Percentiles rank a stretch among this genome's conserved stretches.
phyloP scores from a whole-genome alignment of 2,113 vertebrate species.

The Leuciscus idus region DNA sequence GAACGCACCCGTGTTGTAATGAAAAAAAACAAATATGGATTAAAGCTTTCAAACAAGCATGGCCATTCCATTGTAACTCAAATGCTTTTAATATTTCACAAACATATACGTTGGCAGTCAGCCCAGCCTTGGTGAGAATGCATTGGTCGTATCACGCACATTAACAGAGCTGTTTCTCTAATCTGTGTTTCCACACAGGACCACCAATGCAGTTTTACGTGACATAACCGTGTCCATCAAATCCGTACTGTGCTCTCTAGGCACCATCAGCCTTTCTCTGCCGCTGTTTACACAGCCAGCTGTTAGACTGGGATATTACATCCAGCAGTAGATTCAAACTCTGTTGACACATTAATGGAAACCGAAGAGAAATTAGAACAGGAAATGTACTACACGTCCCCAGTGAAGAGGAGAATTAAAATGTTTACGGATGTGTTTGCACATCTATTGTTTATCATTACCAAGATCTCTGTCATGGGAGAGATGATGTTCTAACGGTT shows the following conservation, averaged over 20 bases:
- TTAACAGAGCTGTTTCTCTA: neutral
- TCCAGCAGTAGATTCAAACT: slow-evolving; percentile 49
- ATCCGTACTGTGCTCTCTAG: slow-evolving; percentile 54
- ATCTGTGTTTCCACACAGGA: slow-evolving; percentile 32
- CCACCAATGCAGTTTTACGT: slow-evolving; percentile 61
- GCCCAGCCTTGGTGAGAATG: neutral
- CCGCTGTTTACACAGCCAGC: neutral
- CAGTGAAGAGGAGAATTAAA: neutral
- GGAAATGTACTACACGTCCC: neutral
- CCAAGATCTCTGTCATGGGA: slow-evolving; percentile 21
- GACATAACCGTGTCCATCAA: slow-evolving; percentile 72
- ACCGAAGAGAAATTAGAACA: slow-evolving; percentile 9
- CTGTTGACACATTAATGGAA: neutral
- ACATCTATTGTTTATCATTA: slow-evolving; percentile 24
- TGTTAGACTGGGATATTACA: neutral
- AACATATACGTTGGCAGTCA: neutral
- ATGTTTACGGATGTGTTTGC: neutral
- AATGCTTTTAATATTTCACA: slow-evolving; percentile 19
- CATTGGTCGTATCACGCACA: neutral
- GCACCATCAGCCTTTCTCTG: slow-evolving; percentile 42
- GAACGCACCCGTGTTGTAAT: slow-evolving; percentile 14
- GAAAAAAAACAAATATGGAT: neutral
- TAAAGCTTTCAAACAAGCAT: slow-evolving; percentile 13
- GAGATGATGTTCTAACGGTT: slow-evolving; percentile 24
- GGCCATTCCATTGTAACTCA: neutral